Evolutionary conservation across 1,140 invertebrate species (phyloP).

Genomic region (Anoplolepis gracilipes): DNA sequence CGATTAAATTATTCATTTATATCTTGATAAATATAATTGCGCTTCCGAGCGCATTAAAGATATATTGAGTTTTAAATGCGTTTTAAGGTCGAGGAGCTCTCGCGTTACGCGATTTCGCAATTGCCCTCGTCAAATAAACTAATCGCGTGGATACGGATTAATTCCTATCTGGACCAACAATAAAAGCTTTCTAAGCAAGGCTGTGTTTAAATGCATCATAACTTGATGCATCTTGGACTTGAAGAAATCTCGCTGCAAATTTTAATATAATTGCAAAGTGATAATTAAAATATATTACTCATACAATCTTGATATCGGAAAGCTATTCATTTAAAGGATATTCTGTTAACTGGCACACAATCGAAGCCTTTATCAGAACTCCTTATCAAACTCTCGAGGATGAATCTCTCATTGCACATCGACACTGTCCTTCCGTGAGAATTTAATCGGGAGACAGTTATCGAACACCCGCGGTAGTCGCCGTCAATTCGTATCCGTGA

Average conservation of each 20-base stretch:
- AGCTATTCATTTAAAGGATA: neutral
- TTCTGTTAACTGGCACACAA: neutral
- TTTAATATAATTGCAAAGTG: neutral
- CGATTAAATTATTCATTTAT: neutral
- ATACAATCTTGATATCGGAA: neutral
- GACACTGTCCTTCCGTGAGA: neutral
- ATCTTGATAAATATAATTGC: neutral
- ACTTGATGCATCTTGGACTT: neutral
- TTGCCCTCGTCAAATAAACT: neutral
- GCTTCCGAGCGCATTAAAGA: neutral
- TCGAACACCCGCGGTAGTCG: neutral
- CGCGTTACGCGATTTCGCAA: neutral
- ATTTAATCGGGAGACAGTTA: constrained; percentile 19
- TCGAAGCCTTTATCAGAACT: neutral
- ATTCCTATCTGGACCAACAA: neutral
- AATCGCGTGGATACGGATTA: constrained; percentile 31
- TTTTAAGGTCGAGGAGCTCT: neutral
- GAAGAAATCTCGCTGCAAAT: neutral
- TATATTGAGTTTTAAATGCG: neutral
- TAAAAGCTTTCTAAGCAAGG: neutral
- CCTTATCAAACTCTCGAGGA: neutral
- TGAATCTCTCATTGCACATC: neutral
- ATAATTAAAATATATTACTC: neutral
- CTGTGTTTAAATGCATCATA: neutral
- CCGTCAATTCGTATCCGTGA: constrained; percentile 12